These are phyloP conservation scores for Alectoris magna DNA, from an alignment of 2,797 vertebrate genomes.

Conservation along the genomic window DNA sequence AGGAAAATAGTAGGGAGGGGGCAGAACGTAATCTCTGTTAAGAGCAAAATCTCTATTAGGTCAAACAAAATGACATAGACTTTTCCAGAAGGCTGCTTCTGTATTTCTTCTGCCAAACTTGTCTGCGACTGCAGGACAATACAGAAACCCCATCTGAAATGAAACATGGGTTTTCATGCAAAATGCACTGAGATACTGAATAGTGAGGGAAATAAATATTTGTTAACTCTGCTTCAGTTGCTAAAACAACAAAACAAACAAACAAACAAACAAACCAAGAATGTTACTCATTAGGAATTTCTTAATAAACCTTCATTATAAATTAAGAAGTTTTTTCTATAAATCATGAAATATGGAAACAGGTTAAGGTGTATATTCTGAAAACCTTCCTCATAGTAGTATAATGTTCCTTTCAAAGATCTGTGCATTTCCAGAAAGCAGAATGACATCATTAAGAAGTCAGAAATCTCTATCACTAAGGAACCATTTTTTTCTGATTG, in stretches of 20 bases:
- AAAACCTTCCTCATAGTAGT: background rate
- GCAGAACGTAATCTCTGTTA: background rate
- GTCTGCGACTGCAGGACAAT: background rate
- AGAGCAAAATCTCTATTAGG: background rate
- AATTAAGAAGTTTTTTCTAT: background rate
- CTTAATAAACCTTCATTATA: background rate
- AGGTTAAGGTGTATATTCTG: background rate
- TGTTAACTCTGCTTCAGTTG: background rate
- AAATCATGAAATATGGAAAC: background rate
- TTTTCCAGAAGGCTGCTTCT: background rate
- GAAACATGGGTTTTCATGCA: background rate
- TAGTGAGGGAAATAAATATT: background rate
- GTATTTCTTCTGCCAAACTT: background rate
- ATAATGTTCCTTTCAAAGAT: background rate
- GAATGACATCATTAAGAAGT: background rate
- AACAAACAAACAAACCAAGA: no score
- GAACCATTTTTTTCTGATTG: background rate
- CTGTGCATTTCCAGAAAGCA: background rate
- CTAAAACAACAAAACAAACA: background rate
- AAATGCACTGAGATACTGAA: background rate
- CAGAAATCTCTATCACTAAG: background rate
- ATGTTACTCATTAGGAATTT: background rate
- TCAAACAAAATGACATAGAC: background rate
- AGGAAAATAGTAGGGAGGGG: background rate
- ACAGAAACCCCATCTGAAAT: background rate